Evolutionary conservation across 2,797 vertebrate species (phyloP), one percentile per base, ranked within the genome.

Genomic region (Hafferia zeledoni): DNA sequence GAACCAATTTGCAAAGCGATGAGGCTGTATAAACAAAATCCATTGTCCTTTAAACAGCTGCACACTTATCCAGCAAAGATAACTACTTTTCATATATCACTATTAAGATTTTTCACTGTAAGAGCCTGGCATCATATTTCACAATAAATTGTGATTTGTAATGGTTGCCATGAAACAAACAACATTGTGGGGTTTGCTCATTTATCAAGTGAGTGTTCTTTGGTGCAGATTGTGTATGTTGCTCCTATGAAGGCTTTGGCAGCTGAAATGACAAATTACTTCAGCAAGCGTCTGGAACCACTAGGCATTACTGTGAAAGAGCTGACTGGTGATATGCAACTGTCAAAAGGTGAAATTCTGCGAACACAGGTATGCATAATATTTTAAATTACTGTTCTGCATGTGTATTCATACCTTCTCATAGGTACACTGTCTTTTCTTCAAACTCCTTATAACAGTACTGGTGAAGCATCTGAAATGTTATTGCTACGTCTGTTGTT

Each of bases 181-280:
- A 78, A 97, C 96, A 76, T 90, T 94, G 91, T 97, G 93, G 93
- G 90, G 96, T 98, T 98, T 98, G 95, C 97, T 98, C 98, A 97
- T 99, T 99, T 97, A 98, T 99, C 98, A 99, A 97, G 74, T 41
- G 68, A 63, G 79, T 98, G 97, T 99, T 98, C 97, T 98, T 97
- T 95, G 91, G 56, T 98, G 64, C 97, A 99, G 99, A 99, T 99
- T 83, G 97, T 99, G 14, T 99, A 99, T 87, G 99, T 99, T 94
- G 99, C 99, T 97, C 99, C 99, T 70, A 99, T 99, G 99, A 99
- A 99, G 97, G 99, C 99, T 94, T 97, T 99, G 98, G 99, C 99
- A 97, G 99, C 99, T 33, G 99, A 99, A 98, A 99, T 99, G 99
- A 99, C 99, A 96, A 99, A 99, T 97, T 99, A 99, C 98, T 99